Base-by-base conservation (phyloP, 2,797 vertebrate species). In the Amblyopsis hoosieri region DNA sequence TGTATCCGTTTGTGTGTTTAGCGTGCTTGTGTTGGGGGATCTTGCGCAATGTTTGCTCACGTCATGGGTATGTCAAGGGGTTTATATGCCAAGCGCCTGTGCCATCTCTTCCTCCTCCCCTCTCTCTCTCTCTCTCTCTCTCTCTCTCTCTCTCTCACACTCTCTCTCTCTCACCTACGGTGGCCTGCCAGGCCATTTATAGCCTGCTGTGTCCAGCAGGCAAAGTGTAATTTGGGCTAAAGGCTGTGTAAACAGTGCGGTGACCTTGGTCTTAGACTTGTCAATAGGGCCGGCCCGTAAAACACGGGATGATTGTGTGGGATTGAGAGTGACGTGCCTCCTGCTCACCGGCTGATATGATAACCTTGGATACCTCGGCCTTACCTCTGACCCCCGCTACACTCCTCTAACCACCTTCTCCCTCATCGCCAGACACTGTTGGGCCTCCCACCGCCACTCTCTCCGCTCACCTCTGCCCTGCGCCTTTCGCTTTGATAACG, bases 181-280 rank as follows among this genome's bases (percentile, higher is more conserved):
- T 79, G 83, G 67, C 67, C 67, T 83, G 86, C 85, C 85, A 85
- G 82, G 79, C 82, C 76, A 78, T 86, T 85, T 82, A 83, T 69
- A 87, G 75, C 78, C 76, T 69, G 71, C 75, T 74, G 69, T 75
- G 78, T 82, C 79, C 69, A 77, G 73, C 58, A 50, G 66, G 71
- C 83, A 10, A 71, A 67, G 75, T 91, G 90, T 92, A 85, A 92
- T 91, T 85, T 83, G 80, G 85, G 80, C 85, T 89, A 87, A 89
- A 90, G 82, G 82, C 83, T 87, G 82, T 87, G 91, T 87, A 92
- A 93, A 91, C 89, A 89, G 72, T 57, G 71, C 74, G 75, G 74
- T 90, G 89, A 90, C 90, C 92, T 89, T 90, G 88, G 84, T 89
- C 86, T 89, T 80, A 86, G 82, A 82, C 90, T 81, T 89, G 87